Evolutionary conservation across 2,113 vertebrate genomes (phyloP).

Genomic region (Thryonomys swinderianus): DNA sequence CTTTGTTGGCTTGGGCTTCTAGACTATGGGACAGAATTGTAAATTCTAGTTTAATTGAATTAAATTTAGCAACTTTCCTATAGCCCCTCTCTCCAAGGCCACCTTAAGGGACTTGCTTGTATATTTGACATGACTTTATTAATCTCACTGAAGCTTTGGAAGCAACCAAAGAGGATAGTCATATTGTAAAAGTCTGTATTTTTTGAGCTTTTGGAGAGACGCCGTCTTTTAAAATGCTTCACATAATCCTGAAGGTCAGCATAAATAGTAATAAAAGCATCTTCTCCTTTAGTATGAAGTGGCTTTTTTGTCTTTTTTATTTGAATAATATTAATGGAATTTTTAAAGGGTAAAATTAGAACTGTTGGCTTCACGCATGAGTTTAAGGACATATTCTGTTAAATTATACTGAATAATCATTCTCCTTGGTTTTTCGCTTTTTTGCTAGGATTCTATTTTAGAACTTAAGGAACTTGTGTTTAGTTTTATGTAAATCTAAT

Average conservation of each 20-base stretch:
- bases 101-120: background rate
- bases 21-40: background rate
- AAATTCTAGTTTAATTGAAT: constrained; percentile 36
- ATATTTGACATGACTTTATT: constrained; percentile 24
- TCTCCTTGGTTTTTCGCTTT: background rate
- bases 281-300: background rate
- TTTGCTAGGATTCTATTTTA: constrained; percentile 20
- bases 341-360: background rate
- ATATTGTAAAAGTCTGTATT: constrained; percentile 31
- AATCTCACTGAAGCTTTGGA: constrained; percentile 17
- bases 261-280: constrained; percentile 5
- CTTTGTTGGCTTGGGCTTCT: background rate
- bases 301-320: constrained; percentile 2
- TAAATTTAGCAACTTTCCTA: background rate
- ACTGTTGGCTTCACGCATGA: background rate
- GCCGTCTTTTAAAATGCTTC: background rate
- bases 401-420: background rate
- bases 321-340: constrained; percentile 7
- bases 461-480: constrained; percentile 27
- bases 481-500: constrained; percentile 13
- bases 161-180: constrained; percentile 15
- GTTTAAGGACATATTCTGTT: constrained; percentile 34
- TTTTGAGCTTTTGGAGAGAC: constrained; percentile 40
- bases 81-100: background rate
- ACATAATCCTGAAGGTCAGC: constrained; percentile 47